A percentile compares a stretch with the other conserved stretches of the same genome.
Conservation (phyloP, 2,888 invertebrate species). For the Drosophila quinaria region DNA sequence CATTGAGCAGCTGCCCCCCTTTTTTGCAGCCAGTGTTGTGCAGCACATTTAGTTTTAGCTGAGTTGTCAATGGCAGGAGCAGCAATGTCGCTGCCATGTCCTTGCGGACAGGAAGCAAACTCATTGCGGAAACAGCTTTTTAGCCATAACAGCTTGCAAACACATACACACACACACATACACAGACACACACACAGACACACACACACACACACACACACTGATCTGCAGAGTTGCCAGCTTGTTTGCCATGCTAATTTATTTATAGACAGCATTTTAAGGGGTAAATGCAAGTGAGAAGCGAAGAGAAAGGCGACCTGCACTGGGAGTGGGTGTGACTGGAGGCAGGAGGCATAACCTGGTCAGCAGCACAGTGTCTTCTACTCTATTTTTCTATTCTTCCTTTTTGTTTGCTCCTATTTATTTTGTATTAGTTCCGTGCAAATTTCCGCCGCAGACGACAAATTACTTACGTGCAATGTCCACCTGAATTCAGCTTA, state of each 20-base stretch:
- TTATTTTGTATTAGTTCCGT: conserved; percentile 50
- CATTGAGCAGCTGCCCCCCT: conserved; percentile 7
- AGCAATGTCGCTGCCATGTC: conserved; percentile 53
- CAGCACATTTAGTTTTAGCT: conserved; percentile 74
- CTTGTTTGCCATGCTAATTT: conserved; percentile 82
- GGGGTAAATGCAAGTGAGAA: neutral
- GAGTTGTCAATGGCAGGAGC: conserved; percentile 76
- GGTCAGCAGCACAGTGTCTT: conserved; percentile 25
- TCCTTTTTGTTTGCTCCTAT: conserved; percentile 18
- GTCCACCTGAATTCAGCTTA: conserved; percentile 44
- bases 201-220: neutral
- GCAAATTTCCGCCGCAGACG: conserved; percentile 79
- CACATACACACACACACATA: conserved; percentile 29
- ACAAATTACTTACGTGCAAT: conserved; percentile 75
- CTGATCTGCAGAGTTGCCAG: conserved; percentile 50
- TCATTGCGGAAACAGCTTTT: conserved; percentile 82
- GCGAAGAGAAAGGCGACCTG: neutral
- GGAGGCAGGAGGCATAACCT: conserved; percentile 16
- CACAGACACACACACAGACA: conserved; percentile 4
- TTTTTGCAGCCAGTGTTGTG: conserved; percentile 48
- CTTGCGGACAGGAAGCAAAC: conserved; percentile 80
- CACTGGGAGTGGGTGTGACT: neutral
- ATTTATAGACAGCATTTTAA: conserved; percentile 76
- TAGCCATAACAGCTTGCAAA: conserved; percentile 74
- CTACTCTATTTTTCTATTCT: neutral